These are phyloP conservation scores for Elysia chlorotica DNA, from an alignment of 1,140 invertebrate species.

Conservation along the genomic window DNA sequence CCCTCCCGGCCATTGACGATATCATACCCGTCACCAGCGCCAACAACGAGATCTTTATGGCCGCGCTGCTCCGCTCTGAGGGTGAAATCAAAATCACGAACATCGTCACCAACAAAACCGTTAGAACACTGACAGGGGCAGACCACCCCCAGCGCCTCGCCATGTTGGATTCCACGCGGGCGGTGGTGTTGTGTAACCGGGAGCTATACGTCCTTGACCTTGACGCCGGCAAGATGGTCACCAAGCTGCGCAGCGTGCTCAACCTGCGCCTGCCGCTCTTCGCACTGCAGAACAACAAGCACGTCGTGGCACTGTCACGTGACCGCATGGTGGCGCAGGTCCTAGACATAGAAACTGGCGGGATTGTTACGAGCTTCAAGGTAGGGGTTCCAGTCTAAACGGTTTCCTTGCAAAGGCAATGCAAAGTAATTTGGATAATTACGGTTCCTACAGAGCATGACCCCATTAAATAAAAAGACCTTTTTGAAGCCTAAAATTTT, in stretches of 20 bases:
- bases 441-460: too few relatives aligned
- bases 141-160: conserved; percentile 59
- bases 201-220: conserved; percentile 81
- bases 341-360: conserved; percentile 68
- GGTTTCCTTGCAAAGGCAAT: too few relatives aligned
- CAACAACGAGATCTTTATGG: conserved; percentile 69
- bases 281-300: conserved; percentile 78
- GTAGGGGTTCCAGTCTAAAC: neutral
- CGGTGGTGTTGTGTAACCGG: conserved; percentile 79
- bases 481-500: too few relatives aligned
- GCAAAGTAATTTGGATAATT: too few relatives aligned
- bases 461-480: too few relatives aligned
- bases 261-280: conserved; percentile 91
- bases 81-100: conserved; percentile 81
- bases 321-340: conserved; percentile 91
- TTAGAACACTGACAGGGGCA: conserved; percentile 73
- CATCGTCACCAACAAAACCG: conserved; percentile 64
- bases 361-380: conserved; percentile 17
- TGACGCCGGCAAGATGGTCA: conserved; percentile 73
- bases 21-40: conserved; percentile 22
- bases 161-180: conserved; percentile 70
- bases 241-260: conserved; percentile 83
- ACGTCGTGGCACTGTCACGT: conserved; percentile 79
- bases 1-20: conserved; percentile 65
- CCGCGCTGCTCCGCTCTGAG: conserved; percentile 73